Percentiles rank a stretch among this genome's conserved stretches.
These are phyloP conservation scores for Xanthorhoe spadicearia DNA, from an alignment of 2,888 invertebrate species.

Conservation along the genomic window DNA sequence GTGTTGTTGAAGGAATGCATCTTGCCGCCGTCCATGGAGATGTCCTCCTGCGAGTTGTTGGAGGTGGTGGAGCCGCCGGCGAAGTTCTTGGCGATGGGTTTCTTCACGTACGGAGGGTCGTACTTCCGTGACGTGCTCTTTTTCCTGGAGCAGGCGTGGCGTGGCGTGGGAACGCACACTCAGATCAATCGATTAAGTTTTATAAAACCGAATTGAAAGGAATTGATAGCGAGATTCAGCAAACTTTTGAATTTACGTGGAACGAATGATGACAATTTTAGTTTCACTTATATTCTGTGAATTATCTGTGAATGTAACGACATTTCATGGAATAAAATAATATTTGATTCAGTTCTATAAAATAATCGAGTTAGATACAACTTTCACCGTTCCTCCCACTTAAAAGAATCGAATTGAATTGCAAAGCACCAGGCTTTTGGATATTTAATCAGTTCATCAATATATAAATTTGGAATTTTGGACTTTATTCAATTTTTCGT, in stretches of 20 bases:
- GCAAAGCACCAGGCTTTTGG: conserved; percentile 82
- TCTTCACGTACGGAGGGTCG: conserved; percentile 94
- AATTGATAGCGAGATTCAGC: conserved; percentile 64
- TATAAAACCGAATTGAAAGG: conserved; percentile 63
- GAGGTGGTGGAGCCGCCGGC: conserved; percentile 86
- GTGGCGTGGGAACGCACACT: conserved; percentile 79
- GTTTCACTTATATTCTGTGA: conserved; percentile 21
- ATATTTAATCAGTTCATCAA: conserved; percentile 58
- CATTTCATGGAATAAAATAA: neutral
- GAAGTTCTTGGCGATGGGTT: conserved; percentile 91
- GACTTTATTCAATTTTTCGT: conserved; percentile 76
- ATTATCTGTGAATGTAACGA: neutral
- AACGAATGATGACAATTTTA: conserved; percentile 41
- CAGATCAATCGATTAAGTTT: conserved; percentile 84
- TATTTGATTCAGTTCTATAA: neutral
- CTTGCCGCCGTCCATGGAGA: conserved; percentile 92
- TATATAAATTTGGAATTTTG: conserved; percentile 55
- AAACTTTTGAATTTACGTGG: conserved; percentile 37
- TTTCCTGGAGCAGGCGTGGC: conserved; percentile 88
- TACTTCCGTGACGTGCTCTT: conserved; percentile 95
- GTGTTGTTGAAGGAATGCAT: conserved; percentile 92
- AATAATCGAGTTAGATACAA: conserved; percentile 7
- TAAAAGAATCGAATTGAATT: conserved; percentile 56
- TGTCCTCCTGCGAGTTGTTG: conserved; percentile 92
- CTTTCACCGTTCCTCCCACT: conserved; percentile 51